phyloP scores from a whole-genome alignment of 2,888 invertebrate genomes.

The Auanema sp. region DNA sequence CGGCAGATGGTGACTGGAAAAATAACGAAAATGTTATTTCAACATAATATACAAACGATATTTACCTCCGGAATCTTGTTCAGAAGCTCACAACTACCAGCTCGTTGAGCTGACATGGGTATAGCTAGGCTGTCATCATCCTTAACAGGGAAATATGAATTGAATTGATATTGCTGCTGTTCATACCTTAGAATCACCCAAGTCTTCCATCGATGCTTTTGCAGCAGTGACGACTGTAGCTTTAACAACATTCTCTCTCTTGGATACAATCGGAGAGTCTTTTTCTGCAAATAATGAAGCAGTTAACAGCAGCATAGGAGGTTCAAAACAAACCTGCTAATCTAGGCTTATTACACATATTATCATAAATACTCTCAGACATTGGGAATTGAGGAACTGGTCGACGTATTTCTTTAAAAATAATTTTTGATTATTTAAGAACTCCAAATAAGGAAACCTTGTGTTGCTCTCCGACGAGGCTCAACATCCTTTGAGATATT shows the following conservation, averaged over 20 bases:
- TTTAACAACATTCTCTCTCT: not conserved
- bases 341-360: conserved; percentile 5
- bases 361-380: conserved; percentile 22
- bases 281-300: not conserved
- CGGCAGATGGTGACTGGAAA: not conserved
- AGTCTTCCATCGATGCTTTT: not conserved
- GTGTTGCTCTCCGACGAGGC: not conserved
- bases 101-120: not conserved
- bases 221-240: not conserved
- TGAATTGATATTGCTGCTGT: too few relatives aligned
- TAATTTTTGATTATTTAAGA: not conserved
- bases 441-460: not conserved
- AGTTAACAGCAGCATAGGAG: not conserved
- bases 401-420: conserved; percentile 15
- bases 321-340: not conserved
- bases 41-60: not conserved
- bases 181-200: conserved; percentile 1
- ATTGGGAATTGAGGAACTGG: conserved; percentile 17
- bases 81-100: conserved; percentile 16
- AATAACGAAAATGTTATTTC: not conserved
- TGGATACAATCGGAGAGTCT: conserved; percentile 6
- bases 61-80: conserved; percentile 7
- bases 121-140: too few relatives aligned
- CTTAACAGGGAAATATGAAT: too few relatives aligned
- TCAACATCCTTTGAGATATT: conserved; percentile 9